Base-by-base conservation (phyloP, 2,113 vertebrate species). In the Ictalurus punctatus region DNA sequence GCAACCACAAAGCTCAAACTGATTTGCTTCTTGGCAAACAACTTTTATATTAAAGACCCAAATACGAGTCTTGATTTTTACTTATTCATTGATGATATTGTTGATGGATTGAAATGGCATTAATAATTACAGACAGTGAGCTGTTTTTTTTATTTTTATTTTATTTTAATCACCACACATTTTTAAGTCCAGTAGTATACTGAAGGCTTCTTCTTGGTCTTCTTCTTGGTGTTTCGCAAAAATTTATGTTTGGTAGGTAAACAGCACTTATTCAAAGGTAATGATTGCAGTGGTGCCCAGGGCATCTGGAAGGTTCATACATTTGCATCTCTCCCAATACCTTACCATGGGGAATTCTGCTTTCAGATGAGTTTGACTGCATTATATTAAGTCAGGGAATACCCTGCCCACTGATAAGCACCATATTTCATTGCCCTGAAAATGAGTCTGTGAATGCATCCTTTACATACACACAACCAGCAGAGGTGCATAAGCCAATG, bases 321-420 rank as follows among this genome's bases (percentile, higher is more conserved):
- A 89, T 89, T 89, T 89, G 88, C 88, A 89, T 89, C 74, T 89
- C 76, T 89, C 84, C 88, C 74, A 85, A 48, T 86, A 86, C 86
- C 48, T 48, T 69, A 86, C 88, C 83, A 34, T 59, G 34, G 88
- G 88, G 88, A 86, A 86, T 89, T 89, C 27, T 81, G 74, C 61
- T 71, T 89, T 89, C 76, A 89, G 88, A 89, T 89, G 83, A 89
- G 88, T 89, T 89, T 89, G 83, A 85, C 74, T 89, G 83, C 59
- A 71, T 80, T 86, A 89, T 89, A 89, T 89, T 89, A 89, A 89
- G 84, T 85, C 83, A 86, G 88, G 88, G 88, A 89, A 89, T 89
- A 86, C 74, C 74, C 76, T 89, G 40, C 59, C 52, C 86, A 85
- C 37, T 63, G 73, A 89, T 80, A 89, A 89, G 88, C 79, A 80